A percentile compares a stretch with the other conserved stretches of the same genome.
Conservation (phyloP, 2,113 vertebrate species). For the Stictonetta naevosa region DNA sequence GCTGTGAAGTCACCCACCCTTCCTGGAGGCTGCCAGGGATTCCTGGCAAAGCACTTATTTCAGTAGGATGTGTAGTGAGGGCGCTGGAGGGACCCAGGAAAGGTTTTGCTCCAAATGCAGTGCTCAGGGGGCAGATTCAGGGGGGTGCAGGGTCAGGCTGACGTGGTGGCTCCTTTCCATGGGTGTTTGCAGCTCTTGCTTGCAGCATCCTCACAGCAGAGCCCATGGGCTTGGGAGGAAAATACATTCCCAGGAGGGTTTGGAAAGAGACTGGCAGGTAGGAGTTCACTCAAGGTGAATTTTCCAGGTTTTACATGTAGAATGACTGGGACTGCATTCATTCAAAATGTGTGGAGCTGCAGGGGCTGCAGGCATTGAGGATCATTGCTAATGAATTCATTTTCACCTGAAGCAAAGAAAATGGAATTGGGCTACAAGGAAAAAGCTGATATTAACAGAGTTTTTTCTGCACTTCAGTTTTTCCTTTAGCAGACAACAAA, state of each 20-base stretch:
- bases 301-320: neutral
- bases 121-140: accelerated
- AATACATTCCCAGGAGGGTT: neutral
- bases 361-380: neutral
- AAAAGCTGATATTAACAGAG: neutral
- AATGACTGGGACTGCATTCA: neutral
- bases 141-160: neutral
- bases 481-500: neutral
- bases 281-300: neutral
- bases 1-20: neutral
- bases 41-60: neutral
- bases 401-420: neutral
- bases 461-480: neutral
- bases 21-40: neutral
- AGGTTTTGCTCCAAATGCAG: neutral
- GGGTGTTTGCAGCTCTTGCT: neutral
- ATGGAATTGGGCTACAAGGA: neutral
- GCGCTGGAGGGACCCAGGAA: neutral
- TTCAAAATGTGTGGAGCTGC: neutral
- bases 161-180: accelerated
- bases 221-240: neutral
- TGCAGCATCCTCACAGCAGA: neutral
- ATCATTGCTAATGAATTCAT: neutral
- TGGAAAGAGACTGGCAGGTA: neutral
- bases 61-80: neutral